phyloP scores from a whole-genome alignment of 2,888 invertebrate genomes.

The Eudasyphora cyanicolor region DNA sequence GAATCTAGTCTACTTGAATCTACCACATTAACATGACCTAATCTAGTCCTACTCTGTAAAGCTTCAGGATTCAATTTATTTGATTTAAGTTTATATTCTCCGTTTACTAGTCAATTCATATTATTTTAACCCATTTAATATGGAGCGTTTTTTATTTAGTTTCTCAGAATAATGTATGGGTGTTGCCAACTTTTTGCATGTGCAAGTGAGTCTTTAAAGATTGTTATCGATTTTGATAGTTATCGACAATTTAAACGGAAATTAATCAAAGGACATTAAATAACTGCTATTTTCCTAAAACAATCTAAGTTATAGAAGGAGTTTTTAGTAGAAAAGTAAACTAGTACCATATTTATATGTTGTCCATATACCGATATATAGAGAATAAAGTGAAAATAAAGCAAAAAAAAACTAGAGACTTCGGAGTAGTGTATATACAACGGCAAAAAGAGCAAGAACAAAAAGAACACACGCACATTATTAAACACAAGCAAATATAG shows the following conservation, averaged over 20 bases:
- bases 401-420: slow-evolving; percentile 54
- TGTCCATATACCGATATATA: slow-evolving; percentile 48
- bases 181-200: background rate
- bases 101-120: no score
- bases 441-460: background rate
- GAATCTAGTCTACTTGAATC: no score
- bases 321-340: slow-evolving; percentile 27
- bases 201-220: no score
- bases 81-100: no score
- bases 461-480: slow-evolving; percentile 77
- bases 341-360: slow-evolving; percentile 65
- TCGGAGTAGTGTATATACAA: slow-evolving; percentile 64
- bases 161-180: no score
- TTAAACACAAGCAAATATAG: slow-evolving; percentile 59
- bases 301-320: background rate
- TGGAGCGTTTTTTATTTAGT: no score
- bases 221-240: background rate
- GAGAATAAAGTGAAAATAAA: slow-evolving; percentile 50
- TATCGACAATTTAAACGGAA: slow-evolving; percentile 11
- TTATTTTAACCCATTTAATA: no score
- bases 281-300: background rate
- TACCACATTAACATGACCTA: no score
- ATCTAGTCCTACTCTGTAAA: no score
- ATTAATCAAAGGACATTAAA: background rate
- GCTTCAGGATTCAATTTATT: no score